phyloP scores from a whole-genome alignment of 1,140 invertebrate species.

The Penaeus vannamei region DNA sequence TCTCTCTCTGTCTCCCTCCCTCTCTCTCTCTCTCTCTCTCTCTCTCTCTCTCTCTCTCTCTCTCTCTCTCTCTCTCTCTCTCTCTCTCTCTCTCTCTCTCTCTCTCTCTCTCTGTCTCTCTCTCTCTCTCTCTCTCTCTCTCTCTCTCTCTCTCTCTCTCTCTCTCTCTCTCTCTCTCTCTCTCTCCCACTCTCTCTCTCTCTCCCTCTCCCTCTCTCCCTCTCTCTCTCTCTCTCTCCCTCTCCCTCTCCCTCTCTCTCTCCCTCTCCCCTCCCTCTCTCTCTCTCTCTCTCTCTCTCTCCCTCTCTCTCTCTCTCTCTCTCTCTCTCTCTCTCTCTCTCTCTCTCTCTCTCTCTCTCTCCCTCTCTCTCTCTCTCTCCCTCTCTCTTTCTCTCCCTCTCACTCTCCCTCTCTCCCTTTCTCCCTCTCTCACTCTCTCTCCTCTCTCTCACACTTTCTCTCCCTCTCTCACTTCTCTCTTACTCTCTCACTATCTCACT shows the following conservation, averaged over 20 bases:
- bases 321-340: too few species aligned
- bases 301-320: slow-evolving; percentile 11
- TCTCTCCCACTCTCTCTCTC: slow-evolving; percentile 40
- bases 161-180: too few species aligned
- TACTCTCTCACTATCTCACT: not conserved
- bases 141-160: too few species aligned
- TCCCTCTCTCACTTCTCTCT: not conserved
- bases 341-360: too few species aligned
- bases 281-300: slow-evolving; percentile 8
- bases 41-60: slow-evolving; percentile 1
- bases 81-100: too few species aligned
- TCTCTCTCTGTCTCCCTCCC: not conserved
- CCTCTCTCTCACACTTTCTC: not conserved
- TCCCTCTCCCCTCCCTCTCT: not conserved
- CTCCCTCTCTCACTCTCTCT: slow-evolving; percentile 40
- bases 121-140: too few species aligned
- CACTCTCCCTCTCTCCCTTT: too few species aligned
- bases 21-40: too few species aligned
- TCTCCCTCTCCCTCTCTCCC: slow-evolving; percentile 10
- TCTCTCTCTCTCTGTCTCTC: too few species aligned
- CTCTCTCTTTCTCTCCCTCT: too few species aligned
- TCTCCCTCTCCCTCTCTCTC: not conserved
- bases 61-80: slow-evolving; percentile 24
- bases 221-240: not conserved
- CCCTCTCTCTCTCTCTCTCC: too few species aligned